Evolutionary conservation across 1,140 invertebrate genomes (phyloP), one percentile per base, ranked within the genome.

Genomic region (Meloidogyne hapla): DNA sequence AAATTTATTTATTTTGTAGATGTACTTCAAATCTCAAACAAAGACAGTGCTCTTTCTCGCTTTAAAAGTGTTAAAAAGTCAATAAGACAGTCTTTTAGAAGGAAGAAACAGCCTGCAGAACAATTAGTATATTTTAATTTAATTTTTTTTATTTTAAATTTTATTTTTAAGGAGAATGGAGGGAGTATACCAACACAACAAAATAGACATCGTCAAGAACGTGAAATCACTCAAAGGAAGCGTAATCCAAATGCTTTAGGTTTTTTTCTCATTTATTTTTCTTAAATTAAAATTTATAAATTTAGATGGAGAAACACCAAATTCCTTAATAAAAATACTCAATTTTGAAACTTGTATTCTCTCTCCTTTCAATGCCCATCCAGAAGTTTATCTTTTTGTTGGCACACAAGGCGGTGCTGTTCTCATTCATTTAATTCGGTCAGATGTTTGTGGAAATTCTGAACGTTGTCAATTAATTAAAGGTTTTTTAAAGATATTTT

Each of bases 21-120:
- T 64, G 66, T 80, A 12, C n/a, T 80, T 15, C 65, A 80, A 76
- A 74, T 80, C 13, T 81, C 79, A 25, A 66, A 25, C n/a, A 68
- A 69, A 28, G 79, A 80, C 21, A 74, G 79, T 42, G 42, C 80
- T 15, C 74, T 80, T 42, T 81, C 79, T 26, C 63, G 79, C 1
- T 80, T 80, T 42, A 80, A 80, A 69, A 80, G 79, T 68, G 79
- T 80, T 4, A 80, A 80, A 25, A 81, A 80, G 28, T 69, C 79
- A 15, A 81, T 80, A 38, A 71, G 79, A 28, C 79, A 80, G 38
- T 80, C 79, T 23, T 80, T 80, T 70, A 62, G 79, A 28, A 68
- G 77, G 28, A 80, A 77, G 28, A 66, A 75, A 18, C 23, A 38
- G 25, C 33, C n/a, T 13, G 77, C 62, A 40, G 33, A 77, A 13